Conservation (phyloP, 1,140 invertebrate genomes). For the Lordiphosa collinella region DNA sequence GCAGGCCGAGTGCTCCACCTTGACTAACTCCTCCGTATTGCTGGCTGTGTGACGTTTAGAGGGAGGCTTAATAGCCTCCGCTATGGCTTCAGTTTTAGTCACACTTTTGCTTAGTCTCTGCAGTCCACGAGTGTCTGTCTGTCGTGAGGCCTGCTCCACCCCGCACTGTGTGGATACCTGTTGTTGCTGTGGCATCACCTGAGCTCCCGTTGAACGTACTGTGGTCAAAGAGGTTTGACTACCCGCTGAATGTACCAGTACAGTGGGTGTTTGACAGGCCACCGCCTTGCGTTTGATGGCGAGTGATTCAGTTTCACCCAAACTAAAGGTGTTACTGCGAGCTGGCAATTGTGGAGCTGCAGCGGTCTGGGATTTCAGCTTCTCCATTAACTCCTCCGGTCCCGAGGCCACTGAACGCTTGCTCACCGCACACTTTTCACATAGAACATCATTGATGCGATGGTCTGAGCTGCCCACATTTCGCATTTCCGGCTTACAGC, state of each 20-base stretch:
- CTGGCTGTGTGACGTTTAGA: conserved; percentile 29
- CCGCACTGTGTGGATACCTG: conserved; percentile 39
- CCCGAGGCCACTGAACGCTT: conserved; percentile 80
- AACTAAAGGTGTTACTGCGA: conserved; percentile 72
- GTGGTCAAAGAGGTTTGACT: conserved; percentile 40
- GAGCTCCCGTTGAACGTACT: conserved; percentile 48
- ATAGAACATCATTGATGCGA: conserved; percentile 79
- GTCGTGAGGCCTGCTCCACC: conserved; percentile 29
- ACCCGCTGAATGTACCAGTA: conserved; percentile 28
- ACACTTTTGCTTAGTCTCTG: conserved; percentile 39
- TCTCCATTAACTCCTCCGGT: conserved; percentile 55
- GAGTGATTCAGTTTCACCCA: conserved; percentile 61
- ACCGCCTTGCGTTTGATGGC: conserved; percentile 51
- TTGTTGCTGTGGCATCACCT: conserved; percentile 52
- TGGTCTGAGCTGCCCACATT: conserved; percentile 80
- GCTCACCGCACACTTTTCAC: conserved; percentile 80
- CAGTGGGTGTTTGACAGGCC: conserved; percentile 51
- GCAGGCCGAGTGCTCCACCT: conserved; percentile 47
- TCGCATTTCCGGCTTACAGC: conserved; percentile 75
- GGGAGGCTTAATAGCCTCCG: conserved; percentile 23
- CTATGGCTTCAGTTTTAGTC: conserved; percentile 54
- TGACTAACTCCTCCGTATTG: conserved; percentile 52
- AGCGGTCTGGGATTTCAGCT: conserved; percentile 31
- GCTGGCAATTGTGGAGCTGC: conserved; percentile 40
- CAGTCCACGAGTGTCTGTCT: conserved; percentile 63